These are phyloP conservation scores for Latrodectus geometricus DNA, from an alignment of 1,140 invertebrate species.

Conservation along the genomic window DNA sequence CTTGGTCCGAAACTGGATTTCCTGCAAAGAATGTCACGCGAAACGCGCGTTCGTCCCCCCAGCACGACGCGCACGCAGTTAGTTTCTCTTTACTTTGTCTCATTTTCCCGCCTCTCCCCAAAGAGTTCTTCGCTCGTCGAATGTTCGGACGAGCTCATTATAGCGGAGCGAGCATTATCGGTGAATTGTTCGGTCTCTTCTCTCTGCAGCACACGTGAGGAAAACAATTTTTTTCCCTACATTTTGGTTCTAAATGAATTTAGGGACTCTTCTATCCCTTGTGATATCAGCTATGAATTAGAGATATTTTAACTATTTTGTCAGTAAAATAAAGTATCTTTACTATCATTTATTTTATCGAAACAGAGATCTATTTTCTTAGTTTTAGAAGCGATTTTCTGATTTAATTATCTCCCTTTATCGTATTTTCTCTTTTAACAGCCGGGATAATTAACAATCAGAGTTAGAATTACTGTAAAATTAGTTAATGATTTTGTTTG, in stretches of 20 bases:
- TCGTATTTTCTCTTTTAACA: no score
- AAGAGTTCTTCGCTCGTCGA: slow-evolving; percentile 3
- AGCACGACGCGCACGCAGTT: slow-evolving; percentile 40
- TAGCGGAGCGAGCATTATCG: not conserved
- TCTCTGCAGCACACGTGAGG: not conserved
- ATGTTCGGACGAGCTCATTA: slow-evolving; percentile 5
- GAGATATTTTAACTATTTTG: no score
- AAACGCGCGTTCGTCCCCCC: slow-evolving; percentile 65
- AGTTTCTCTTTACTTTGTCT: slow-evolving; percentile 39
- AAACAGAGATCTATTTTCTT: no score
- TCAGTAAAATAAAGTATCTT: no score
- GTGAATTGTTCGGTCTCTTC: not conserved
- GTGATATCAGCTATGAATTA: no score
- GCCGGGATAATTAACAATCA: no score
- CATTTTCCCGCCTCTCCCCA: slow-evolving; percentile 2
- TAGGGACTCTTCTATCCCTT: not conserved
- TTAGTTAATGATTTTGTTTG: no score
- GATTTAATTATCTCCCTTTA: no score
- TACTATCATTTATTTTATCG: no score
- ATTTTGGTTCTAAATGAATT: not conserved
- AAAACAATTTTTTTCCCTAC: not conserved
- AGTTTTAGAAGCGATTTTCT: no score
- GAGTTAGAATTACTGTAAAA: no score
- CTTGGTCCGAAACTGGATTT: slow-evolving; percentile 51
- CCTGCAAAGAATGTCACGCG: slow-evolving; percentile 59